Percentiles rank a stretch among this genome's conserved stretches.
Evolutionary conservation across 2,113 vertebrate genomes (phyloP).

Genomic region (Hystrix brachyura): DNA sequence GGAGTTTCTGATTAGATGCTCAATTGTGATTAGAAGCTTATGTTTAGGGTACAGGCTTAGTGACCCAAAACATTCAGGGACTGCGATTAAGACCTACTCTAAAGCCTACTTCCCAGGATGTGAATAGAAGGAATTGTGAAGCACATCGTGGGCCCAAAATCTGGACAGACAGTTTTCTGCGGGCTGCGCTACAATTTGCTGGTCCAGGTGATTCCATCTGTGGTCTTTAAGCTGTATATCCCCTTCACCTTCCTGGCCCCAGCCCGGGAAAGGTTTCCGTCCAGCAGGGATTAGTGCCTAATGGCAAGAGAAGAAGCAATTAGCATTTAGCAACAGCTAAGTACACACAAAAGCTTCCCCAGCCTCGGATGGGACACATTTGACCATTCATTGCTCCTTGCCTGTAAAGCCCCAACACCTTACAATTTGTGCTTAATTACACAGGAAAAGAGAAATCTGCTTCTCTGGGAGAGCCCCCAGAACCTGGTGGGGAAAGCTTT

Average conservation of each 20-base stretch:
- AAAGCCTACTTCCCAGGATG: background rate
- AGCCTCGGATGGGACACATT: constrained; percentile 49
- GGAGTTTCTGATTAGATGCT: constrained; percentile 53
- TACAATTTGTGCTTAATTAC: constrained; percentile 78
- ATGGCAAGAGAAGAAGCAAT: constrained; percentile 76
- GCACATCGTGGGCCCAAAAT: background rate
- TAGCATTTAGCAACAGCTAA: constrained; percentile 77
- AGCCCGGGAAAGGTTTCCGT: constrained; percentile 45
- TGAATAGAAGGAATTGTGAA: constrained; percentile 42
- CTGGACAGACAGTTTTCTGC: background rate
- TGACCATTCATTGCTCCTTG: background rate
- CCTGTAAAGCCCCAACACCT: constrained; percentile 24
- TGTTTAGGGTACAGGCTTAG: background rate
- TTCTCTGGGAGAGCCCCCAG: constrained; percentile 65
- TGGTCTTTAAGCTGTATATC: constrained; percentile 1
- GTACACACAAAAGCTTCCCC: constrained; percentile 72
- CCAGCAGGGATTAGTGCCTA: constrained; percentile 51
- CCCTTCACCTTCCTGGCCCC: constrained; percentile 62
- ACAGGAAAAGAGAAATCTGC: constrained; percentile 50
- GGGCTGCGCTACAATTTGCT: background rate
- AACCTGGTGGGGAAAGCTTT: constrained; percentile 77
- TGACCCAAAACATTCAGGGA: constrained; percentile 8
- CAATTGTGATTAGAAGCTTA: constrained; percentile 51
- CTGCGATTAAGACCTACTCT: background rate
- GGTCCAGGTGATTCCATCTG: constrained; percentile 14